phyloP scores from a whole-genome alignment of 2,888 invertebrate genomes.

The Polyommatus icarus region DNA sequence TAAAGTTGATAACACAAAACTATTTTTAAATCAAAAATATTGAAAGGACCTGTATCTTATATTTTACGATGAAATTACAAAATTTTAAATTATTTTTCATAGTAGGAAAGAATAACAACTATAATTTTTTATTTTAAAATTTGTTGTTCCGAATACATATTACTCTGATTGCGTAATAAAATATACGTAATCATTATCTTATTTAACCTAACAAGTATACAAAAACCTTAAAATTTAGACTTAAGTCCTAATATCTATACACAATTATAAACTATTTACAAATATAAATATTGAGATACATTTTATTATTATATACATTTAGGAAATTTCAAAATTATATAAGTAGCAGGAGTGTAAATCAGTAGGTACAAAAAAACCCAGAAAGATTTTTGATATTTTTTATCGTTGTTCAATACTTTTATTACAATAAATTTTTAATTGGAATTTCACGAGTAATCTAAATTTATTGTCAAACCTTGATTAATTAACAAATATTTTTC shows the following conservation, averaged over 20 bases:
- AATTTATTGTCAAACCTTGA: slow-evolving; percentile 50
- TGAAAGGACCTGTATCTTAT: too few species aligned
- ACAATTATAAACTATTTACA: slow-evolving; percentile 5
- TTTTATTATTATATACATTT: not conserved
- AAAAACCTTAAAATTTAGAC: not conserved
- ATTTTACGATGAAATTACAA: too few species aligned
- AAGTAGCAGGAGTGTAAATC: not conserved
- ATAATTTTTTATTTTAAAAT: not conserved
- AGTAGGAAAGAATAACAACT: not conserved
- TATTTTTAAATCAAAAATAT: too few species aligned
- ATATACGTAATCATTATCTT: not conserved
- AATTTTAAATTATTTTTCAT: not conserved
- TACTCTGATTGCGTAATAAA: not conserved
- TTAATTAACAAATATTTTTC: slow-evolving; percentile 29
- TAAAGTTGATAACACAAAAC: too few species aligned
- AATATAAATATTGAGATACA: not conserved
- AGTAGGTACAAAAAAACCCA: not conserved
- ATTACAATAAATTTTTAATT: slow-evolving; percentile 4
- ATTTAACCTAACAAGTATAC: not conserved
- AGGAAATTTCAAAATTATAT: not conserved
- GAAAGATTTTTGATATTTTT: not conserved
- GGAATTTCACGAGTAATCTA: slow-evolving; percentile 21
- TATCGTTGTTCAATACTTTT: not conserved
- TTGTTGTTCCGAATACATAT: not conserved
- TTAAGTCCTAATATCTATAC: slow-evolving; percentile 4